Evolutionary conservation across 1,140 invertebrate genomes (phyloP), one percentile per base, ranked within the genome.

Genomic region (Drosophila navojoa): DNA sequence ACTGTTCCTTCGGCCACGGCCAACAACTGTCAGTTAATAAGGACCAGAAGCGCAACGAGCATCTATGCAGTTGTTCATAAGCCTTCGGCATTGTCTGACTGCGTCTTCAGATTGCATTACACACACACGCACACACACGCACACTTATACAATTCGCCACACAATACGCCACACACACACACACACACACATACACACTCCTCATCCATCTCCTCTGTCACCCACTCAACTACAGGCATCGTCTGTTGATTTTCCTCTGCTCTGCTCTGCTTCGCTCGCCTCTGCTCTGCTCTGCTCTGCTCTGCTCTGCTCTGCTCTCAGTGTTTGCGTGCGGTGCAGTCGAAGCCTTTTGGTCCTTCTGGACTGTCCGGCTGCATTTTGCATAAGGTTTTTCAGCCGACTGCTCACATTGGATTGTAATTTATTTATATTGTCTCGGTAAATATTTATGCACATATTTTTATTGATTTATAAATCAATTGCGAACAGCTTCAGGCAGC

Each of bases 401-500:
- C 44, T 67, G 61, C 62, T 76, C 58, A 32, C 68, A 57, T 73
- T 73, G 74, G 74, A 71, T 73, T 70, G 67, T 81, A 86, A 85
- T 86, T 86, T 86, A 86, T 85, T 85, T 85, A 81, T 79, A 86
- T 81, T 85, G 82, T 81, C 81, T 76, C 15, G 59, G 74, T 63
- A 85, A 85, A 86, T 81, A 85, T 85, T 81, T 85, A 78, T 78
- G 81, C 60, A 76, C 75, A 78, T 76, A 73, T 77, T 86, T 71
- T 58, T 85, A 85, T 85, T 85, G 82, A 81, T 86, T 85, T 86
- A 76, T 86, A 85, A 86, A 78, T 85, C 81, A 85, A 86, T 81
- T 82, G 67, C 35, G 62, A 45, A 27, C 55, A 15, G 32, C 6
- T 35, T 11, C 5, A 45, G 25, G 15, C 52, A 60, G 35, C 40